These are phyloP conservation scores for Hypena proboscidalis DNA, from an alignment of 2,888 invertebrate genomes.

Conservation along the genomic window DNA sequence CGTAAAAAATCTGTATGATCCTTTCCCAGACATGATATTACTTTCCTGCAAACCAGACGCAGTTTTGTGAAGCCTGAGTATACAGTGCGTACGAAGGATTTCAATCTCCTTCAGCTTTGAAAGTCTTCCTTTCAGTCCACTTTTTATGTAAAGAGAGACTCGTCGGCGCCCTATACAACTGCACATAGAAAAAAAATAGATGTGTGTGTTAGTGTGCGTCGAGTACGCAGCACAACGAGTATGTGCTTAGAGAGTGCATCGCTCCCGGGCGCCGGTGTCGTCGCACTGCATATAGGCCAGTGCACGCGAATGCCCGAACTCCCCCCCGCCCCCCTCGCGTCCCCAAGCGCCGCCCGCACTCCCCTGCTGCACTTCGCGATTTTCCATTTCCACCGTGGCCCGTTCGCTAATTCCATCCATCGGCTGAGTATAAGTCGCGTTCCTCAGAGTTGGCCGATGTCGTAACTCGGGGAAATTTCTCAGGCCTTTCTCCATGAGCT, in stretches of 20 bases:
- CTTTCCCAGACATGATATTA: not conserved
- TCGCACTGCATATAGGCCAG: slow-evolving; percentile 85
- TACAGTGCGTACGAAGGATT: slow-evolving; percentile 44
- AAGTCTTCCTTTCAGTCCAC: slow-evolving; percentile 71
- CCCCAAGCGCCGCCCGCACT: slow-evolving; percentile 32
- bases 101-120: slow-evolving; percentile 68
- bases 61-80: slow-evolving; percentile 11
- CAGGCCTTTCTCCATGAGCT: slow-evolving; percentile 66
- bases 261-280: slow-evolving; percentile 84
- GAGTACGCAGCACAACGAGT: slow-evolving; percentile 72
- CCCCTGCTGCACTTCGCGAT: slow-evolving; percentile 74
- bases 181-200: slow-evolving; percentile 74
- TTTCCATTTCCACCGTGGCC: slow-evolving; percentile 80
- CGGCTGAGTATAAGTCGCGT: too few species aligned
- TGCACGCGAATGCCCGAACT: slow-evolving; percentile 81
- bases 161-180: slow-evolving; percentile 66
- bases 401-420: slow-evolving; percentile 71
- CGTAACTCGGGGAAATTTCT: slow-evolving; percentile 73
- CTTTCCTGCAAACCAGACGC: not conserved
- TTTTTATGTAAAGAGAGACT: slow-evolving; percentile 69
- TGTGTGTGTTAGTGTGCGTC: slow-evolving; percentile 75
- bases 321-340: slow-evolving; percentile 45
- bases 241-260: slow-evolving; percentile 82
- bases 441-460: slow-evolving; percentile 62
- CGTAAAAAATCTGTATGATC: too few species aligned